Conservation (phyloP, 2,797 vertebrate genomes). For the Echeneis naucrates region DNA sequence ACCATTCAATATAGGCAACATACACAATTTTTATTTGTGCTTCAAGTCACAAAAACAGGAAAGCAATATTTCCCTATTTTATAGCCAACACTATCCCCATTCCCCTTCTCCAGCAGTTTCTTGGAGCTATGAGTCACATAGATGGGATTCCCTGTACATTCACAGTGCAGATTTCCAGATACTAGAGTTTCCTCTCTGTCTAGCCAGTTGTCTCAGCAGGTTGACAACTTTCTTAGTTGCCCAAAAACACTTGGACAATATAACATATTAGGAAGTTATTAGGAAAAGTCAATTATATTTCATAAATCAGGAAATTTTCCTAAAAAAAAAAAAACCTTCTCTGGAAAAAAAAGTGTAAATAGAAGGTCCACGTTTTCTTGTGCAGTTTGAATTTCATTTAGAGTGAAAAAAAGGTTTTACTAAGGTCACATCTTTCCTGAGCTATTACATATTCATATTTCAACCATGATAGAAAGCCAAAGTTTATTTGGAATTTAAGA, state of each 20-base stretch:
- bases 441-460: constrained; percentile 28
- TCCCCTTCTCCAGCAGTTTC: constrained; percentile 31
- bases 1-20: constrained; percentile 15
- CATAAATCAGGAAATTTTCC: neutral
- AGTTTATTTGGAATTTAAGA: constrained; percentile 38
- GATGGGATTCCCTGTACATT: constrained; percentile 75
- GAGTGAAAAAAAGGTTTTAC: neutral
- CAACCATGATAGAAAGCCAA: constrained; percentile 13
- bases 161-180: constrained; percentile 63
- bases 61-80: constrained; percentile 44
- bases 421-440: neutral
- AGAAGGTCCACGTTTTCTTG: neutral
- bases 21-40: constrained; percentile 19
- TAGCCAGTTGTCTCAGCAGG: constrained; percentile 18
- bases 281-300: neutral
- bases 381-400: neutral
- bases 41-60: constrained; percentile 12
- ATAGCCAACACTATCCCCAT: constrained; percentile 27
- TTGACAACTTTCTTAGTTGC: neutral
- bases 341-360: neutral
- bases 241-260: constrained; percentile 6
- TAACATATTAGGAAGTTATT: neutral
- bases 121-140: constrained; percentile 73
- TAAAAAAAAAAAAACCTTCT: neutral
- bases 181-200: constrained; percentile 37